These are phyloP conservation scores for Gobio occitaniae DNA, from an alignment of 2,797 vertebrate genomes.

Conservation along the genomic window DNA sequence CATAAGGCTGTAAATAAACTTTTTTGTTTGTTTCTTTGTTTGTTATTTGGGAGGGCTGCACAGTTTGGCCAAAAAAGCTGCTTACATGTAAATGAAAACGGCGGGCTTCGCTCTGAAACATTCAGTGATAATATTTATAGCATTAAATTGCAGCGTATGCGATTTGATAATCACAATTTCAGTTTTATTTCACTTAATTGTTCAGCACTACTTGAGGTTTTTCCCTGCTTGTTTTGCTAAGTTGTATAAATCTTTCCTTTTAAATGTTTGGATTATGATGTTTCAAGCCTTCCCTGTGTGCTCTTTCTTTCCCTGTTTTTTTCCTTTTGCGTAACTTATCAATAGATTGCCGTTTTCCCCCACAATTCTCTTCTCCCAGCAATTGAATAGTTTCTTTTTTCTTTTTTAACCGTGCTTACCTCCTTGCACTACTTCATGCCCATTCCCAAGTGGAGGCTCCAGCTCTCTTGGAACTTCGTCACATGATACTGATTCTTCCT, in stretches of 20 bases:
- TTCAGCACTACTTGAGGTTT: not conserved
- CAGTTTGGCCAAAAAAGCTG: not conserved
- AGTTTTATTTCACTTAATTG: not conserved
- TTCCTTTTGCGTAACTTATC: not conserved
- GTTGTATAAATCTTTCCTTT: not conserved
- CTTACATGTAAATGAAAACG: not conserved
- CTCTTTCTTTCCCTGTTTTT: not conserved
- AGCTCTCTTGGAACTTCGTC: slow-evolving; percentile 49
- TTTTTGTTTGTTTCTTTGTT: no score
- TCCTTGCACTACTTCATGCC: slow-evolving; percentile 11
- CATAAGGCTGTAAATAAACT: not conserved
- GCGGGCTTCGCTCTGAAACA: not conserved
- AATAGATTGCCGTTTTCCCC: not conserved
- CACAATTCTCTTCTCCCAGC: not conserved
- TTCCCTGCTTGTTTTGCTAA: not conserved
- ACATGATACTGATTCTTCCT: slow-evolving; percentile 79
- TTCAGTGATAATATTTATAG: not conserved
- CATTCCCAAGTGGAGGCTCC: not conserved
- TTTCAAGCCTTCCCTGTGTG: not conserved
- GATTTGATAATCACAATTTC: no score
- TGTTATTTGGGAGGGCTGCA: not conserved
- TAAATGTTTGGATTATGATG: not conserved
- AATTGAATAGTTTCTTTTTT: not conserved
- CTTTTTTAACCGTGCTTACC: not conserved
- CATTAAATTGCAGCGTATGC: not conserved